Conservation (phyloP, 2,797 vertebrate species). For the Argyrosomus regius region DNA sequence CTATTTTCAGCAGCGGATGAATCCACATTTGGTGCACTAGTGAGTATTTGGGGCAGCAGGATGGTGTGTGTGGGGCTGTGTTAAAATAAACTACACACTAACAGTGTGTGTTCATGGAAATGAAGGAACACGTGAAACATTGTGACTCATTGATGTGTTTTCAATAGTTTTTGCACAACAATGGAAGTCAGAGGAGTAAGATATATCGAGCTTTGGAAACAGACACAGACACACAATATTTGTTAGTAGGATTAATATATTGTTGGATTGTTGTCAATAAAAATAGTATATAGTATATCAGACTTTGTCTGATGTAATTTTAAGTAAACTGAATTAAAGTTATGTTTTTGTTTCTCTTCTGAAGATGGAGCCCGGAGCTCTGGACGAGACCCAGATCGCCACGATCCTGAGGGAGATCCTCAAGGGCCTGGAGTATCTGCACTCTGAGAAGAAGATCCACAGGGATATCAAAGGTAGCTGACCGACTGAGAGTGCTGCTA, state of each 20-base stretch:
- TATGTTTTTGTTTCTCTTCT: constrained; percentile 16
- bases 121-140: too few species aligned
- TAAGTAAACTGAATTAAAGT: neutral
- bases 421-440: constrained; percentile 98
- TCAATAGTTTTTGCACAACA: too few species aligned
- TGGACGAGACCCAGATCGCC: constrained; percentile 98
- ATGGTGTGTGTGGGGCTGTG: too few species aligned
- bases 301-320: neutral
- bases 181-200: too few species aligned
- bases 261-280: neutral
- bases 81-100: too few species aligned
- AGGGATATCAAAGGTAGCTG: constrained; percentile 96
- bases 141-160: too few species aligned
- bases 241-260: too few species aligned
- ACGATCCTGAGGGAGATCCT: constrained; percentile 98
- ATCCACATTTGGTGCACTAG: neutral
- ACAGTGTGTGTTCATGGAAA: too few species aligned
- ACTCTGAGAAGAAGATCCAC: constrained; percentile 99
- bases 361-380: constrained; percentile 95
- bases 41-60: neutral
- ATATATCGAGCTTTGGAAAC: too few species aligned
- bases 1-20: neutral
- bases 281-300: neutral
- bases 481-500: neutral
- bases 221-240: too few species aligned